These are phyloP conservation scores for Panagrolaimus sp. DNA, from an alignment of 1,140 invertebrate genomes.

Conservation along the genomic window DNA sequence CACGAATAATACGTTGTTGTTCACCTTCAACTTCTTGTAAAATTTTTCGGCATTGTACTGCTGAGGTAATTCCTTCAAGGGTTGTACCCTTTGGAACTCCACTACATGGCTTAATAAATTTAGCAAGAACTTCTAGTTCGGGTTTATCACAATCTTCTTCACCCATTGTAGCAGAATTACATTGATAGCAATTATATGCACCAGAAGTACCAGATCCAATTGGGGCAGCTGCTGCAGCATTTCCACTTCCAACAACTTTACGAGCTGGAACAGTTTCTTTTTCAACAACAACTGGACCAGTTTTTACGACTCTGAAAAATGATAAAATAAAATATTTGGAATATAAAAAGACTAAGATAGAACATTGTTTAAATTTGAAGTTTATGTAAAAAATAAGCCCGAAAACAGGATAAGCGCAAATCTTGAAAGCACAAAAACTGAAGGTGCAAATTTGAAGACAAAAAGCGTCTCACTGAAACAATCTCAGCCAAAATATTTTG, in stretches of 20 bases:
- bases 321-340: no score
- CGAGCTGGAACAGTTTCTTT: neutral
- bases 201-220: neutral
- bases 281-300: neutral
- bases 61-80: constrained; percentile 12
- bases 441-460: no score
- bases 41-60: constrained; percentile 39
- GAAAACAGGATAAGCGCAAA: no score
- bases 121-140: constrained; percentile 10
- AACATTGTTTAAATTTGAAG: no score
- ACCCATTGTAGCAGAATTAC: constrained; percentile 28
- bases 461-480: no score
- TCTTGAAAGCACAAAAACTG: no score
- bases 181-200: constrained; percentile 28
- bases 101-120: constrained; percentile 33
- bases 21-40: constrained; percentile 31
- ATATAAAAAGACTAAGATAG: no score
- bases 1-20: constrained; percentile 23
- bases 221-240: neutral
- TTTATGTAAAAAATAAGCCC: no score
- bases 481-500: no score
- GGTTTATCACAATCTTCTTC: constrained; percentile 26
- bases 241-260: neutral
- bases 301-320: neutral
- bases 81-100: constrained; percentile 17